phyloP scores from a whole-genome alignment of 2,113 vertebrate species.

The Peromyscus maniculatus region DNA sequence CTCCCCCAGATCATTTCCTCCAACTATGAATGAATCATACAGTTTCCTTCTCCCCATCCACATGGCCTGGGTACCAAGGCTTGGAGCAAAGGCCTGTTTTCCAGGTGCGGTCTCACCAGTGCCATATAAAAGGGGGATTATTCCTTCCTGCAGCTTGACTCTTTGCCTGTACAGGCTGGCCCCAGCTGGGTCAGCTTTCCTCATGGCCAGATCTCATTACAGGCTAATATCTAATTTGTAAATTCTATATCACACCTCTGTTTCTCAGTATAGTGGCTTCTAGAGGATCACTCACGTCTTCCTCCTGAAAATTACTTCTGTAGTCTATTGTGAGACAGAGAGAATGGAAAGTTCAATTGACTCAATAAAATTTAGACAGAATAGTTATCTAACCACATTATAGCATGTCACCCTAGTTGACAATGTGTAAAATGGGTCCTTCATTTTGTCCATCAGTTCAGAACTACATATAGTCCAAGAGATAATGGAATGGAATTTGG shows the following conservation, averaged over 20 bases:
- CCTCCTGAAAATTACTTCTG: slow-evolving; percentile 36
- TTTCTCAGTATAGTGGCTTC: slow-evolving; percentile 37
- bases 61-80: slow-evolving; percentile 65
- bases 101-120: slow-evolving; percentile 72
- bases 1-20: slow-evolving; percentile 67
- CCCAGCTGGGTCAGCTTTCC: slow-evolving; percentile 52
- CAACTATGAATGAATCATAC: slow-evolving; percentile 61
- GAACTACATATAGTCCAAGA: neutral
- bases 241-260: slow-evolving; percentile 59
- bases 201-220: slow-evolving; percentile 67
- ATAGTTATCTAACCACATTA: neutral
- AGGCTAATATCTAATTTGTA: slow-evolving; percentile 68
- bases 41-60: slow-evolving; percentile 57
- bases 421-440: slow-evolving; percentile 55
- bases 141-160: slow-evolving; percentile 69
- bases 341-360: neutral
- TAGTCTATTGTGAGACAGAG: neutral
- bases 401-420: slow-evolving; percentile 9
- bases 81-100: slow-evolving; percentile 63
- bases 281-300: neutral
- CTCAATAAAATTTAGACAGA: neutral
- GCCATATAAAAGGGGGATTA: slow-evolving; percentile 76
- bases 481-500: neutral
- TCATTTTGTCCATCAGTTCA: neutral
- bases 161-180: neutral